Base-by-base conservation (phyloP, 1,140 invertebrate species). In the Epicauta chinensis region DNA sequence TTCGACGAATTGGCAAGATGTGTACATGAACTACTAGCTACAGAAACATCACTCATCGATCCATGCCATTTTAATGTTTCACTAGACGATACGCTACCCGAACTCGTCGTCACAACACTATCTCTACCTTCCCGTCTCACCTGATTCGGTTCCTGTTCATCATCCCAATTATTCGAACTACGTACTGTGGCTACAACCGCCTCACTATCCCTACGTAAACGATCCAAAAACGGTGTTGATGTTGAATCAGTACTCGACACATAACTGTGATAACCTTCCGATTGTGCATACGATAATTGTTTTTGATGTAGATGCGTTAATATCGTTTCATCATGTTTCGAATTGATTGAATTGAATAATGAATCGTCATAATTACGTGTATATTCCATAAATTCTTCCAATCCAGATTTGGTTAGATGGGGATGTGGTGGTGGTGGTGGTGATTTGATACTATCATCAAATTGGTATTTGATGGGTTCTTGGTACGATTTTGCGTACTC, bases 31-130 rank as follows among this genome's bases (percentile, higher is more conserved):
- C 59, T 64, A 37, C 80, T 82, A 3, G 81, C 77, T 14, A 84
- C 79, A 53, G 83, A 86, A 7, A 88, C 77, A 62, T 87, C 86
- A 62, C 83, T 86, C 73, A 83, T 82, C 4, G 85, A 87, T 38
- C 84, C 84, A 59, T 87, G 82, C 86, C 87, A 89, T 71, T 90
- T 90, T 1, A 89, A 70, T 5, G 87, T 89, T 63, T 90, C 88
- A 58, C 84, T 85, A 29, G 85, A 86, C 35, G 84, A 87, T 34
- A 81, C 84, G 65, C 80, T 82, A 23, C 82, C 81, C 16, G 80
- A 81, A 44, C 81, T 81, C 49, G 67, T 77, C 13, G 81, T 83
- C 2, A 83, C 83, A 1, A 85, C 83, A 65, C 82, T 86, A 60
- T 84, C 83, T 53, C 82, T 73, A 9, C 83, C 81, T 55, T 71